Conservation (phyloP, 37 sponge, comb jelly and placozoan genomes). For the Beroe forskalii region DNA sequence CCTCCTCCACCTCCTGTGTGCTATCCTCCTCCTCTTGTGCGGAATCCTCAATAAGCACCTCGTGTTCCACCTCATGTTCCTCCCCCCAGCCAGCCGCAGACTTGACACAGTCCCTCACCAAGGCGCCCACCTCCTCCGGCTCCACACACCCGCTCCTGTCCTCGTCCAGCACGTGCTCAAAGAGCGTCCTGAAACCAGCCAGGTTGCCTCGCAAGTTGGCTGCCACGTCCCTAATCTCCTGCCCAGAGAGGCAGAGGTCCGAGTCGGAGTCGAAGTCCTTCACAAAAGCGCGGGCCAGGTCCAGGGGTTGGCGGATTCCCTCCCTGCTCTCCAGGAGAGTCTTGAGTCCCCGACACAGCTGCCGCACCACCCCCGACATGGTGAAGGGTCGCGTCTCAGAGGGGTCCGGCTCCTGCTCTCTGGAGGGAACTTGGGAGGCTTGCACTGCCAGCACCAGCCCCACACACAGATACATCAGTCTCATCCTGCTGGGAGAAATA, state of each 20-base stretch:
- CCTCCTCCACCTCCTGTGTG: neutral
- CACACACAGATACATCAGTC: neutral
- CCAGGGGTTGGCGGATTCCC: neutral
- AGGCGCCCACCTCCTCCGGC: neutral
- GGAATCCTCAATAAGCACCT: neutral
- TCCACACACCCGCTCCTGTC: constrained; percentile 19
- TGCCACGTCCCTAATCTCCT: neutral
- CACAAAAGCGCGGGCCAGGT: neutral
- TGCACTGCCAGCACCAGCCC: neutral
- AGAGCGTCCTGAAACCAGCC: neutral
- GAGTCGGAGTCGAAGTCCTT: neutral
- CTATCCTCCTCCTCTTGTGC: neutral
- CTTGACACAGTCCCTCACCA: neutral
- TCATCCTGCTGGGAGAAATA: neutral
- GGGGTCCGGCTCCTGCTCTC: neutral
- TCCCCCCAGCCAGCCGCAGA: neutral
- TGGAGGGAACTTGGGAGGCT: neutral
- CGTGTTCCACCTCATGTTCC: neutral
- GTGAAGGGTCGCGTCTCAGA: neutral
- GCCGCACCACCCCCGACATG: neutral
- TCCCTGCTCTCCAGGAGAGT: neutral
- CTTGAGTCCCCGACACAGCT: neutral
- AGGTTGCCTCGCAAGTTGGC: neutral
- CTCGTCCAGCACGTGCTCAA: constrained; percentile 13
- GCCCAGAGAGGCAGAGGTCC: neutral